Evolutionary conservation across 2,888 invertebrate species (phyloP), one percentile per base, ranked within the genome.

Genomic region (Ochropleura plecta): DNA sequence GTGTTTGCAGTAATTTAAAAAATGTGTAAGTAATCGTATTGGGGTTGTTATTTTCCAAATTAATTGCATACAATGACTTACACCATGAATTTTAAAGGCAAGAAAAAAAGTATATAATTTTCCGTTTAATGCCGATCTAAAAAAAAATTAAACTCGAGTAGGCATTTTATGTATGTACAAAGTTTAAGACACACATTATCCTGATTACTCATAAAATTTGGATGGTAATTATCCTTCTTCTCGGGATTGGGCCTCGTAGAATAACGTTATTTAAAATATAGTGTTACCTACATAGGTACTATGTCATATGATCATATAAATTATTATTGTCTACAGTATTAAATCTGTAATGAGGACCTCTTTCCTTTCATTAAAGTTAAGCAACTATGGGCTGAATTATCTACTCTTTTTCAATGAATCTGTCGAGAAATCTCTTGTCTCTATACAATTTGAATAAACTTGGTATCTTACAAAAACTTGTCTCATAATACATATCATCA

Each of bases 161-260:
- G 6, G 0, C 5, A 59, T 30, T 72, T 9, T 48, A 10, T 57
- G 18, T 14, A 30, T 14, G 14, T 44, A 40, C n/a, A 10, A n/a
- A 62, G 53, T 20, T 30, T 14, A 18, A 20, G 14, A 16, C n/a
- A 1, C 6, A 40, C 5, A 20, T 53, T 75, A 46, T 18, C 30
- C 9, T 75, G 9, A 46, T 73, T 46, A 62, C 40, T 46, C 5
- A 46, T 10, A 51, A 60, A 62, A 53, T 73, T 46, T 44, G 18
- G 60, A 20, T 53, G 51, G 60, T 51, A 46, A 57, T 46, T 73
- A 46, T 51, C 30, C 44, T 44, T n/a, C 18, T 59, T 5, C 14
- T 62, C 5, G 20, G 14, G 40, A 20, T 18, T 6, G 12, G 1
- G 14, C 73, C 20, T 20, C 18, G 14, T 30, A 7, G 4, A 49